Evolutionary conservation across 2,797 vertebrate genomes (phyloP), one percentile per base, ranked within the genome.

Genomic region (Pipistrellus nathusii): DNA sequence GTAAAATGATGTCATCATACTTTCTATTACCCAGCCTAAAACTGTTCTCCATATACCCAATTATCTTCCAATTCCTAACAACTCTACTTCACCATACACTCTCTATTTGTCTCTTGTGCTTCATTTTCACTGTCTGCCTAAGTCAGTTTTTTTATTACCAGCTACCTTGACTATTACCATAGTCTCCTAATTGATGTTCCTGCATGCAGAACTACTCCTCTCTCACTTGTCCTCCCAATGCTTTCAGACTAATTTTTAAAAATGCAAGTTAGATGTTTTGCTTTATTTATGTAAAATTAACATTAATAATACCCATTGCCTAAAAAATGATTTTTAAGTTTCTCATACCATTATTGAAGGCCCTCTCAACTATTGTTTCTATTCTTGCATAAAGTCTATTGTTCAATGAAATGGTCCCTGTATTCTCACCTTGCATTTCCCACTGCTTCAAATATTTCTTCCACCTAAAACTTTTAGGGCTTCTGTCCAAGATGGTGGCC

Each of bases 221-320:
- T 87, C 32, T 83, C 21, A n/a, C 72, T 77, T 71, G 48, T 68
- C 55, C 46, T 83, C 20, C 41, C 62, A 41, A 11, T 27, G 1
- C 27, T 53, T 82, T 66, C 38, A 64, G 78, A 64, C n/a, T 83
- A 73, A 35, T 57, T 11, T 72, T 38, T 25, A 93, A 88, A 68
- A 73, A 64, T 13, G n/a, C 20, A 81, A 55, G 59, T 69, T 55
- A 32, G 0, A 21, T 57, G 46, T 84, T 78, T 68, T 73, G 41
- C 66, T 64, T 66, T 85, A 82, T 48, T 64, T 57, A 73, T 87
- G 88, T 91, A 51, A 82, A 80, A 87, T 89, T 90, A 73, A 90
- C 53, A 87, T 64, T 55, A 85, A 46, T 71, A 53, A 53, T 25
- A 38, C 8, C 35, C 20, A 48, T 15, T 75, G 7, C 25, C 51